A percentile compares a stretch with the other conserved stretches of the same genome.
Conservation (phyloP, 2,888 invertebrate genomes). For the Polyommatus icarus region DNA sequence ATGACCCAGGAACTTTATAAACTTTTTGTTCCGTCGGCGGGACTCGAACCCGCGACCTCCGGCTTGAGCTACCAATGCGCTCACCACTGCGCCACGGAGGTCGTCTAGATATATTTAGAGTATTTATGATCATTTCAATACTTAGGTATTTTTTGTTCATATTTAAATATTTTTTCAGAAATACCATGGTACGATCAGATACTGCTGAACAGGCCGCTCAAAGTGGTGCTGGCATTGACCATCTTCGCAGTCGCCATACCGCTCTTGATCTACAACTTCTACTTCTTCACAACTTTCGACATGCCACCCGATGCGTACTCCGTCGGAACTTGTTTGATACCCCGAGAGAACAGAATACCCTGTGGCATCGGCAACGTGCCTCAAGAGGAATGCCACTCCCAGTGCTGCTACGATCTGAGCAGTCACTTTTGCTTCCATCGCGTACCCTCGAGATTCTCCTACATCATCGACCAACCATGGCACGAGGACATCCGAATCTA, state of each 20-base stretch:
- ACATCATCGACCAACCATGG: conserved; percentile 60
- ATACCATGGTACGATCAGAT: conserved; percentile 65
- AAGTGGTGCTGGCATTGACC: conserved; percentile 51
- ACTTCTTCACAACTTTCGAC: conserved; percentile 53
- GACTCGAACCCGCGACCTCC: too few species aligned
- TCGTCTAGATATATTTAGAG: too few species aligned
- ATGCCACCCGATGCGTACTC: conserved; percentile 65
- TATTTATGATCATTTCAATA: not conserved
- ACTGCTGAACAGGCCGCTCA: conserved; percentile 62
- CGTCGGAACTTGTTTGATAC: conserved; percentile 62
- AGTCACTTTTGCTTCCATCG: conserved; percentile 74
- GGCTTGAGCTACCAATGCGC: too few species aligned
- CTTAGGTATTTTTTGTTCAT: not conserved
- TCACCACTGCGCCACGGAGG: too few species aligned
- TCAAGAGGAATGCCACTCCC: conserved; percentile 59
- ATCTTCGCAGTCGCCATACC: conserved; percentile 56
- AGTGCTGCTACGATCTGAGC: conserved; percentile 76
- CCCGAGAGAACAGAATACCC: conserved; percentile 54
- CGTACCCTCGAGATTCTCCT: conserved; percentile 76
- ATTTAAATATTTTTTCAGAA: conserved; percentile 55
- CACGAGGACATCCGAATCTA: conserved; percentile 54
- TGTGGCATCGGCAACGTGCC: conserved; percentile 61
- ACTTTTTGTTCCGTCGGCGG: too few species aligned
- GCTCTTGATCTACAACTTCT: conserved; percentile 57
- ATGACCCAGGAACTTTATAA: too few species aligned